Conservation (phyloP, 2,797 vertebrate species). For the Rhabdomys pumilio region DNA sequence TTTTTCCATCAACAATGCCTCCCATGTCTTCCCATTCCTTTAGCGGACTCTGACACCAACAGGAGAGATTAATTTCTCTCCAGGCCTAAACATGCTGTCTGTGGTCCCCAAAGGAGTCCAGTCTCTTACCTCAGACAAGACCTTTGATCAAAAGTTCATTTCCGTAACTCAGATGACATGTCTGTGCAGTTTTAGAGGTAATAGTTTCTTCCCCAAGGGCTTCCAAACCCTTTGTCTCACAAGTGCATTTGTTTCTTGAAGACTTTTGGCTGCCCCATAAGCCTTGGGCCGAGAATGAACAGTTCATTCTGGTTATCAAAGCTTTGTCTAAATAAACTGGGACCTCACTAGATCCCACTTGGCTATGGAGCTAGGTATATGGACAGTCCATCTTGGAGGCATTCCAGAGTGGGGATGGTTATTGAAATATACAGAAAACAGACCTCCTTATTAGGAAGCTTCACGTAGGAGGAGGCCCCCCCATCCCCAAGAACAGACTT, state of each 20-base stretch:
- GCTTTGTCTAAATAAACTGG: constrained; percentile 86
- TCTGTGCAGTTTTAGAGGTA: constrained; percentile 73
- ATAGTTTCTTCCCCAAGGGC: constrained; percentile 54
- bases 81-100: background rate
- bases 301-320: constrained; percentile 90
- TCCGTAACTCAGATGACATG: background rate
- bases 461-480: constrained; percentile 78
- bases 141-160: constrained; percentile 35
- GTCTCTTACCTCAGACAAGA: background rate
- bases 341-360: constrained; percentile 79
- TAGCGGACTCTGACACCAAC: background rate
- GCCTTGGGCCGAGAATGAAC: constrained; percentile 90
- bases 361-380: constrained; percentile 80
- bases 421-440: constrained; percentile 72
- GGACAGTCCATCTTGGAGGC: constrained; percentile 76
- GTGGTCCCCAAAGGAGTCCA: too few relatives aligned
- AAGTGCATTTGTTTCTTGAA: constrained; percentile 87
- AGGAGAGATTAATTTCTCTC: background rate
- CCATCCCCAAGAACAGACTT: constrained; percentile 60
- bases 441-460: constrained; percentile 82
- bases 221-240: constrained; percentile 87
- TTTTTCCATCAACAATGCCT: background rate
- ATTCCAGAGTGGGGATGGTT: constrained; percentile 77
- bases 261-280: constrained; percentile 88
- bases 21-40: background rate